Percentiles rank a stretch among this genome's conserved stretches.
Conservation (phyloP, 2,888 invertebrate genomes). For the Troides aeacus region DNA sequence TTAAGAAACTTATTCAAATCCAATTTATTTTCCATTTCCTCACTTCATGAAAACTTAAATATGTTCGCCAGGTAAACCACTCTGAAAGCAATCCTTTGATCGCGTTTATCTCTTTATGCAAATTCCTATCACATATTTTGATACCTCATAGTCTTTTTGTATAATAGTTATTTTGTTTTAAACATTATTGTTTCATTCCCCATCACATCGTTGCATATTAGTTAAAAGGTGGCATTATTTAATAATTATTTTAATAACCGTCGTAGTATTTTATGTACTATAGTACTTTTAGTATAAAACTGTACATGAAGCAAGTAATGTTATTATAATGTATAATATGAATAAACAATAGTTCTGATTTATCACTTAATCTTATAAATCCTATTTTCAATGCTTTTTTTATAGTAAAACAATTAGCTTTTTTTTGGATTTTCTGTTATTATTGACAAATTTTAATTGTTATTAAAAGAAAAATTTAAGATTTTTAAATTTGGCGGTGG, state of each 20-base stretch:
- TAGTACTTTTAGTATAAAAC: no score
- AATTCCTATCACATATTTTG: slow-evolving; percentile 70
- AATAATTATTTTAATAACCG: background rate
- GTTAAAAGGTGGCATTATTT: background rate
- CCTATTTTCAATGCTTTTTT: no score
- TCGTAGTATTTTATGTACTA: background rate
- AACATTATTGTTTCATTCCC: background rate
- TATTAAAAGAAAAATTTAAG: no score
- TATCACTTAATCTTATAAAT: no score
- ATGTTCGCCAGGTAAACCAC: slow-evolving; percentile 77
- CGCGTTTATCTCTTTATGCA: slow-evolving; percentile 72
- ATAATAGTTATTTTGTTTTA: slow-evolving; percentile 20
- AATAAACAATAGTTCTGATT: no score
- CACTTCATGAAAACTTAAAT: slow-evolving; percentile 79
- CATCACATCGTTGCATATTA: background rate
- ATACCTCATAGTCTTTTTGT: slow-evolving; percentile 37
- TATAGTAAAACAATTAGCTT: no score
- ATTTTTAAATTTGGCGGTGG: no score
- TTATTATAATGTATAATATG: no score
- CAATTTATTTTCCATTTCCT: slow-evolving; percentile 80
- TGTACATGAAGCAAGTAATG: no score
- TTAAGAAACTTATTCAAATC: slow-evolving; percentile 76
- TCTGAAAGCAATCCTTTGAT: slow-evolving; percentile 78
- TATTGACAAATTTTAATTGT: no score
- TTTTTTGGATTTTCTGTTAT: no score